Evolutionary conservation across 1,140 invertebrate species (phyloP), one percentile per base, ranked within the genome.

Genomic region (Ylistrum balloti): DNA sequence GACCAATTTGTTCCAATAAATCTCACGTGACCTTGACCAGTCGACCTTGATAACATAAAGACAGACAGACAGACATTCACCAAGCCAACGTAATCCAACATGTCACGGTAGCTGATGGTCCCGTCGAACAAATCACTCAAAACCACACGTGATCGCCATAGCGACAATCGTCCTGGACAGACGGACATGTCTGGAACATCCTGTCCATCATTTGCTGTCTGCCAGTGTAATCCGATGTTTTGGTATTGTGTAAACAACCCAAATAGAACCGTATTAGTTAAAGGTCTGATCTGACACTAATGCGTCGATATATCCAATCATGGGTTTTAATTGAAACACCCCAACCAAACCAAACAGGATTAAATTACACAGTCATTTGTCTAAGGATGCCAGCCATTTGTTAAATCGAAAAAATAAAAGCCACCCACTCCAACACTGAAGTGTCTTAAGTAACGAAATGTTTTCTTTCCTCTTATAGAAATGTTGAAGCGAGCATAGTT

Each of bases 11-110:
- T 45, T 45, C 7, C 10, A 17, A 45, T 9, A 9, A 45, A 15
- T 45, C 17, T 45, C 41, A 17, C 20, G 41, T 45, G 41, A 45
- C 41, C 41, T 45, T 45, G 41, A 45, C 41, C 41, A 45, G 41
- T 45, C 41, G 41, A 45, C 41, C 41, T 45, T 45, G 41, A 45
- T 45, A 17, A 45, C 20, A 3, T 74, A 1, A 74, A n/a, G 56
- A 74, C 56, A 74, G 56, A 74, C 56, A 74, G 56, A 74, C 56
- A 74, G 56, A 74, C n/a, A 74, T 74, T n/a, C 56, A 74, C 22
- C 41, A 45, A 15, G 41, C 41, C 41, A 45, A 9, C 41, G 41
- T 45, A 45, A 45, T 45, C 22, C 56, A n/a, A 74, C 2, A 22
- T 74, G 56, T 74, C 56, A 28, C 5, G 3, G 3, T 28, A 28